Base-by-base conservation (phyloP, 2,113 vertebrate genomes). In the Apodemus sylvaticus region DNA sequence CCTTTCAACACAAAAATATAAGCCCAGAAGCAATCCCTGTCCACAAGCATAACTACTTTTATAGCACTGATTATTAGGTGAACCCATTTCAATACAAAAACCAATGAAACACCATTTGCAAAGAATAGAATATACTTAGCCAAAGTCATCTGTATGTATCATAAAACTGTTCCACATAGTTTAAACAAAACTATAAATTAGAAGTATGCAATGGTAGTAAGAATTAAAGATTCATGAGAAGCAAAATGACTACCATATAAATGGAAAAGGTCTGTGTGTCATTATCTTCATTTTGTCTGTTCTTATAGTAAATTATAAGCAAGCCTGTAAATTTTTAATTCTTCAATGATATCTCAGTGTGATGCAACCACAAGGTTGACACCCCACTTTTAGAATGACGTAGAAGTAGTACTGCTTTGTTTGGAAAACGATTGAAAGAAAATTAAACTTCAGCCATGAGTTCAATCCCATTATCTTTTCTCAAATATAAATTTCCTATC, bases 391-490 rank as follows among this genome's bases (percentile, higher is more conserved):
- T 53, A 58, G 39, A 94, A 36, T 96, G 60, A 93, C 62, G 73
- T 93, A 7, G 7, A 83, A 77, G 42, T 92, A 93, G 79, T 81
- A 86, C 19, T 34, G 39, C 60, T 89, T 24, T 94, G 83, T 79
- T 74, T 94, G 9, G 51, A 36, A 89, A 96, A 89, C 78, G 11
- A 93, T 8, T 74, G 10, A 34, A 93, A 66, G 73, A 76, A 96
- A 96, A 97, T 92, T 94, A 82, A 91, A 92, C 87, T 96, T 97
- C 39, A 83, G 11, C 55, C 66, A 26, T 89, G 58, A 64, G 51
- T 14, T 94, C 70, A 79, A 83, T 66, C 89, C n/a, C 19, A 53
- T 64, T 82, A 68, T 79, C 48, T 86, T 86, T 78, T 60, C 31
- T 94, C 58, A 94, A 74, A 36, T 71, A 79, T 34, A 83, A 42